These are phyloP conservation scores for Auanema sp. DNA, from an alignment of 2,888 invertebrate genomes.

Conservation along the genomic window DNA sequence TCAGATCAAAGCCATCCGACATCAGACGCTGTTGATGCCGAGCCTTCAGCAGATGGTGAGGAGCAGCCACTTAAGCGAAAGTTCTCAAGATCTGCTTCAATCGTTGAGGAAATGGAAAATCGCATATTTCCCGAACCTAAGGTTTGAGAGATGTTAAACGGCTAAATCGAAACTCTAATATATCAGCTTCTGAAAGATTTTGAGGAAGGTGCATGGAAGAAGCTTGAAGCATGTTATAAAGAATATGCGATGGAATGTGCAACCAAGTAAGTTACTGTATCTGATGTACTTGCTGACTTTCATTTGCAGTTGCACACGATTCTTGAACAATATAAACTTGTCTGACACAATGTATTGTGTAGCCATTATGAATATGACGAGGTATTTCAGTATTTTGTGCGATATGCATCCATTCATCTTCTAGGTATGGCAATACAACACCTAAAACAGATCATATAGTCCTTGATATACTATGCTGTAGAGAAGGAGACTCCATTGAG, in stretches of 20 bases:
- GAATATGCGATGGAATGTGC: constrained; percentile 47
- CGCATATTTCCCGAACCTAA: constrained; percentile 41
- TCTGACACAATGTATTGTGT: constrained; percentile 40
- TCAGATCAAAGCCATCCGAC: not conserved
- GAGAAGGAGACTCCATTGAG: constrained; percentile 13
- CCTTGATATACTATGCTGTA: constrained; percentile 30
- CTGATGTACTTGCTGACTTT: not conserved
- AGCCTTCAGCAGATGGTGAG: not conserved
- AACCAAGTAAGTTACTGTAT: constrained; percentile 25
- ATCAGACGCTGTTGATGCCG: constrained; percentile 1
- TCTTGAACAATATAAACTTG: constrained; percentile 49
- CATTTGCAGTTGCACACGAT: constrained; percentile 46
- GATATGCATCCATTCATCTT: too few relatives aligned
- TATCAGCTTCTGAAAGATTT: constrained; percentile 36
- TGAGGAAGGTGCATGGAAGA: constrained; percentile 34
- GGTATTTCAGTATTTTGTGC: constrained; percentile 18
- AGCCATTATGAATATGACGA: constrained; percentile 30
- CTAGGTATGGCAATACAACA: constrained; percentile 13
- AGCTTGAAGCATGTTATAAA: constrained; percentile 26
- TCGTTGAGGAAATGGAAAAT: constrained; percentile 53
- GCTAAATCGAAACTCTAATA: not conserved
- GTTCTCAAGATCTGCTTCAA: constrained; percentile 48
- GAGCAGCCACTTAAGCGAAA: constrained; percentile 31
- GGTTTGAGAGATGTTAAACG: constrained; percentile 16
- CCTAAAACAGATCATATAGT: constrained; percentile 32